phyloP scores from a whole-genome alignment of 2,888 invertebrate species.

The Drosophila aldrichi region DNA sequence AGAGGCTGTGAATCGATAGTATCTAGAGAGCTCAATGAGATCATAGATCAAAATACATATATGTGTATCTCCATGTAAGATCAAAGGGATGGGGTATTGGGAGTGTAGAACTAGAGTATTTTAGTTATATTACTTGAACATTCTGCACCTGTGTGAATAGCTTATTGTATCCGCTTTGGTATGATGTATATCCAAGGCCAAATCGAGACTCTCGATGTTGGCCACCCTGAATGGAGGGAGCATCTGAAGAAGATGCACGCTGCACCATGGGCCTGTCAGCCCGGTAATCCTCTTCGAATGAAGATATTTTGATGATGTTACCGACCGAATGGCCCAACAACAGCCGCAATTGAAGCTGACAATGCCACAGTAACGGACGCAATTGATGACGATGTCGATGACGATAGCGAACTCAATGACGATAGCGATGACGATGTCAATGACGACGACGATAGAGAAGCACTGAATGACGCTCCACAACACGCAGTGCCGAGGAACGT shows the following conservation, averaged over 20 bases:
- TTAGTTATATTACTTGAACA: background rate
- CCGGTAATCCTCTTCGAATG: constrained; percentile 85
- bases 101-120: background rate
- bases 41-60: constrained; percentile 13
- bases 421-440: constrained; percentile 15
- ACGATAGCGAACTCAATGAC: background rate
- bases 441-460: constrained; percentile 12
- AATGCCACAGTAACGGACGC: constrained; percentile 31
- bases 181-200: constrained; percentile 85
- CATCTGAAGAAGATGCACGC: constrained; percentile 85
- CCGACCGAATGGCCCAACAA: constrained; percentile 68
- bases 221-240: constrained; percentile 85
- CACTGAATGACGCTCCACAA: constrained; percentile 6
- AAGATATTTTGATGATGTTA: constrained; percentile 84
- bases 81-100: background rate
- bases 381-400: constrained; percentile 20
- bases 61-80: background rate
- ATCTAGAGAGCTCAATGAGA: constrained; percentile 18
- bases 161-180: constrained; percentile 86
- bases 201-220: constrained; percentile 85
- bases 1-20: constrained; percentile 36
- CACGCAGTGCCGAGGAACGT: constrained; percentile 3
- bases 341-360: constrained; percentile 44
- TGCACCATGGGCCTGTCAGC: constrained; percentile 86
- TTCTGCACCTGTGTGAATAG: constrained; percentile 85